Percentiles rank a stretch among this genome's conserved stretches.
phyloP scores from a whole-genome alignment of 2,113 vertebrate genomes.

The Pedionomus torquatus region DNA sequence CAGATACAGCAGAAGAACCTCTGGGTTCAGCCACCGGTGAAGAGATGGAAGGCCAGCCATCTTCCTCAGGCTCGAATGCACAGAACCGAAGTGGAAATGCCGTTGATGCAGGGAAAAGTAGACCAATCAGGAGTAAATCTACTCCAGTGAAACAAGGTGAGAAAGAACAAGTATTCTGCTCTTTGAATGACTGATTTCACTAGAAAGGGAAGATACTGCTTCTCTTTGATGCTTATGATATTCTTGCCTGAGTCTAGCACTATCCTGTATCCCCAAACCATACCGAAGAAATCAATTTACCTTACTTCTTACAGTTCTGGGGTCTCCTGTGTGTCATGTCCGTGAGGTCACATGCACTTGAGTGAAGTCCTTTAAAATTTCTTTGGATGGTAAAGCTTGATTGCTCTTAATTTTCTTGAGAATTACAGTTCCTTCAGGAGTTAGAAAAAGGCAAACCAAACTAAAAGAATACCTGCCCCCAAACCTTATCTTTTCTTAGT shows the following conservation, averaged over 20 bases:
- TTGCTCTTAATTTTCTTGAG: not conserved
- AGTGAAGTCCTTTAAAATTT: not conserved
- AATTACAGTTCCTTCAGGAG: not conserved
- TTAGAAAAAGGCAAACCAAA: not conserved
- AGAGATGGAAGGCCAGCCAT: conserved; percentile 81
- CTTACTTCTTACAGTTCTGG: not conserved
- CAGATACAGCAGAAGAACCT: conserved; percentile 81
- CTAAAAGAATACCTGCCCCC: not conserved
- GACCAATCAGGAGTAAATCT: conserved; percentile 79
- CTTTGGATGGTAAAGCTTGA: not conserved
- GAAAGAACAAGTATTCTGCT: not conserved
- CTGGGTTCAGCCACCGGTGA: conserved; percentile 78
- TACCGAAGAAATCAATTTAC: not conserved
- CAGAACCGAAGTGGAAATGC: conserved; percentile 71
- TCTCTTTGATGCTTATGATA: not conserved
- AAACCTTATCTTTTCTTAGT: not conserved
- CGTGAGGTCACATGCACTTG: not conserved
- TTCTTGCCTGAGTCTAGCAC: not conserved
- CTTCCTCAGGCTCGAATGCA: conserved; percentile 81
- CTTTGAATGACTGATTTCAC: not conserved
- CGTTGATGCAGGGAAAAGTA: conserved; percentile 70
- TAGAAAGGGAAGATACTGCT: not conserved
- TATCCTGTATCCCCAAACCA: not conserved
- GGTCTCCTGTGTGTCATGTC: not conserved
- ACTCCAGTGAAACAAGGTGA: conserved; percentile 81